Base-by-base conservation (phyloP, 2,888 invertebrate genomes). In the Drosophila pseudotakahashii region DNA sequence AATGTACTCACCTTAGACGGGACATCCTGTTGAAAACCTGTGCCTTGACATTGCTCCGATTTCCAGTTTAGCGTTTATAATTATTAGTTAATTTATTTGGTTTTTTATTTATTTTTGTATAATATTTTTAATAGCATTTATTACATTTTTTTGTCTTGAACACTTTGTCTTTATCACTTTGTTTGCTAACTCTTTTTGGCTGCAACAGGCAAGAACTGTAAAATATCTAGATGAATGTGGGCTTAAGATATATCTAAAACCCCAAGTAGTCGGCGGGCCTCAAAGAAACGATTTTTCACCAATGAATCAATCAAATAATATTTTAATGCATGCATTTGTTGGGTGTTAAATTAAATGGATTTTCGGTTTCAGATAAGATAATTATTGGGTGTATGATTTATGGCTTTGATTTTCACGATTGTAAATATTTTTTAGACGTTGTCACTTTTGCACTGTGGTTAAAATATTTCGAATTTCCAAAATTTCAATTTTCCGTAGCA, bases 91-190 rank as follows among this genome's bases (percentile, higher is more conserved):
- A 36, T 53, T 58, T 26, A 50, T 51, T 54, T 52, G 53, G n/a
- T n/a, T n/a, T n/a, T 19, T 19, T 19, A 2, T 19, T 19, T 19
- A 2, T 19, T 19, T 19, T 19, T 42, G 23, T 42, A 42, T 23
- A 42, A 66, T 77, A 71, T 73, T 73, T 78, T 66, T 68, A 55
- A 69, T 57, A 59, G 67, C 76, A 87, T 66, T 74, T 87, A 81
- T 83, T 77, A 84, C 77, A 84, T 87, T 82, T 87, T 82, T 82
- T 84, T 79, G 64, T 77, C 85, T 81, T 82, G 82, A 82, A 82
- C 82, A 82, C 82, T 84, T 87, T 87, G 87, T 84, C 82, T 82
- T 87, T 82, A 82, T 82, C 82, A 82, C 82, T 82, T 81, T 73
- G 73, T 75, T 71, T 61, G 62, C 51, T 59, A 45, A 42, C 70